phyloP scores from a whole-genome alignment of 2,888 invertebrate genomes.

The Mechanitis messenoides region DNA sequence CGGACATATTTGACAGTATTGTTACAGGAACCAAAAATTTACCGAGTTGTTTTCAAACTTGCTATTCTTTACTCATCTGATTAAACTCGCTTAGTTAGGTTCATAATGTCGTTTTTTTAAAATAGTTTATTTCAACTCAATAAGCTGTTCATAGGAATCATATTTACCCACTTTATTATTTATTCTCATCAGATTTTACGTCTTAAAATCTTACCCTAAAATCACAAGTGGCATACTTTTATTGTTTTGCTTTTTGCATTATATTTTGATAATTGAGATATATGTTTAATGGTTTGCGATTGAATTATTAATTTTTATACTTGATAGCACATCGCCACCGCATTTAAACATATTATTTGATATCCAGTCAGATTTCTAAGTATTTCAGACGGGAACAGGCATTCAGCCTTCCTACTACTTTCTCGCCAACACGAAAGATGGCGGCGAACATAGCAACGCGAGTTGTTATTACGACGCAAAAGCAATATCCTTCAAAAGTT shows the following conservation, averaged over 20 bases:
- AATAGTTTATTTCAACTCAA: too few species aligned
- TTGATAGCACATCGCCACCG: conserved; percentile 65
- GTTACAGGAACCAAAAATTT: too few species aligned
- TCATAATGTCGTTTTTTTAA: too few species aligned
- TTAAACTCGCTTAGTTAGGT: too few species aligned
- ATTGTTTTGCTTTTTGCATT: background rate
- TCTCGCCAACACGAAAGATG: conserved; percentile 48
- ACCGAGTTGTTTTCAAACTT: too few species aligned
- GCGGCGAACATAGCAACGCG: conserved; percentile 37
- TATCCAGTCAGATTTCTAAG: conserved; percentile 60
- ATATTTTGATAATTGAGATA: background rate
- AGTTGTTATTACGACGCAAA: conserved; percentile 62
- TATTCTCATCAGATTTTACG: too few species aligned
- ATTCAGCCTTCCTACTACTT: conserved; percentile 68
- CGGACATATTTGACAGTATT: too few species aligned
- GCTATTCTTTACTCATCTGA: too few species aligned
- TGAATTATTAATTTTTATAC: conserved; percentile 37
- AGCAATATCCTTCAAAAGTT: conserved; percentile 60
- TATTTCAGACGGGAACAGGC: conserved; percentile 64
- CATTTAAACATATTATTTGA: conserved; percentile 51
- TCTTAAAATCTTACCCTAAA: too few species aligned
- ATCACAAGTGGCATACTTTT: too few species aligned
- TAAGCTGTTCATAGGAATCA: too few species aligned
- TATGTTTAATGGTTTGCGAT: background rate
- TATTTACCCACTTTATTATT: too few species aligned